Evolutionary conservation across 2,888 invertebrate species (phyloP), one percentile per base, ranked within the genome.

Genomic region (Lasioglossum leucozonium): DNA sequence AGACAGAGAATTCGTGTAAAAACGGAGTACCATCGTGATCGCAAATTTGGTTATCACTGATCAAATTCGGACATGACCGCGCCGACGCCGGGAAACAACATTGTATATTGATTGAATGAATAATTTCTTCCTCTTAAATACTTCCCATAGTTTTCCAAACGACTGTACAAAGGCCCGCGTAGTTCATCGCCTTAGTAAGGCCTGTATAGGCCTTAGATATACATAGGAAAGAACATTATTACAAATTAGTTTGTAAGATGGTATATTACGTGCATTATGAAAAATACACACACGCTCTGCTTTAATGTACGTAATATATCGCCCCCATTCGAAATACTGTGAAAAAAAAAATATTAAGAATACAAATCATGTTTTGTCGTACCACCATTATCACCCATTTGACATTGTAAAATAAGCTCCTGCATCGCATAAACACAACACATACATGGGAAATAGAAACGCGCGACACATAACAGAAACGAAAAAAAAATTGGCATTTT

Each of bases 91-190:
- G 75, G n/a, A 58, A 69, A 67, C 51, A 84, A 77, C 55, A 67
- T 62, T 83, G 87, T 87, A 87, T 55, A 87, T 85, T 82, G 78
- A 85, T 74, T 74, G 78, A 87, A 86, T 82, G 78, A 87, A 86
- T 84, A 87, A 82, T 91, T 92, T 92, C 92, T 92, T 92, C 91
- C 90, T 91, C 90, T 91, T 91, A 89, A 92, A 93, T 91, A 92
- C 93, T 93, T 93, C 91, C 92, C 91, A 91, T 91, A 93, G 91
- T 91, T 92, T 93, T 94, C 92, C 93, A 92, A 92, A 90, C 92
- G 92, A 94, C 91, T 94, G 94, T 94, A 95, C 94, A 94, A 94
- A 93, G 90, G 92, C 92, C 93, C 92, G 92, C 89, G 92, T 94
- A 94, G 93, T 93, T 92, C 91, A 91, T 92, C 93, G 94, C 94